These are phyloP conservation scores for Lindbergichthys nudifrons DNA, from an alignment of 2,797 vertebrate genomes.

Conservation along the genomic window DNA sequence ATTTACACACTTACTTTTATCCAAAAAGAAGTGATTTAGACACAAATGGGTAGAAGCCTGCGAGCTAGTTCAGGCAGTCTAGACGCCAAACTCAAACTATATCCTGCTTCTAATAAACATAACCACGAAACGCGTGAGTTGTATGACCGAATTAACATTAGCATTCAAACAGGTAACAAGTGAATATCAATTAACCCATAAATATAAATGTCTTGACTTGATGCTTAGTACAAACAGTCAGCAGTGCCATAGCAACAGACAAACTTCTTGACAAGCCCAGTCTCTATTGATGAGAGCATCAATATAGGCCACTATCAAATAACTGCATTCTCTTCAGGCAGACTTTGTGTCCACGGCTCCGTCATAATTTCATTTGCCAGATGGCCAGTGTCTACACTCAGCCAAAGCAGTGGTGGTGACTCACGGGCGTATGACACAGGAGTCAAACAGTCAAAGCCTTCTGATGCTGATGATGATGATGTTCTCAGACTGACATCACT, in stretches of 20 bases:
- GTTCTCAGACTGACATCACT: conserved; percentile 33
- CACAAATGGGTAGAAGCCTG: neutral
- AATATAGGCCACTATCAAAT: conserved; percentile 27
- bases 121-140: no score
- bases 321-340: conserved; percentile 22
- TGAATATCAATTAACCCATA: conserved; percentile 12
- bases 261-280: conserved; percentile 26
- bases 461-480: conserved; percentile 30
- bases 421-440: conserved; percentile 43
- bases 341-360: conserved; percentile 38
- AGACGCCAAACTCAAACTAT: no score
- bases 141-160: no score
- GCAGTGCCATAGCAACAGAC: conserved; percentile 34
- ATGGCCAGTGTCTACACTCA: conserved; percentile 50
- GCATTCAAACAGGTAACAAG: neutral
- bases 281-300: conserved; percentile 35
- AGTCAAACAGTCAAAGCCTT: conserved; percentile 33
- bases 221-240: conserved; percentile 9
- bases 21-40: neutral
- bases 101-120: no score
- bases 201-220: conserved; percentile 11
- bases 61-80: no score
- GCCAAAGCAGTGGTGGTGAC: conserved; percentile 54
- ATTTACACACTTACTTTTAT: neutral
- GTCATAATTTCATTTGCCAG: conserved; percentile 61